These are phyloP conservation scores for Ypsolopha scabrella DNA, from an alignment of 2,888 invertebrate genomes.

Conservation along the genomic window DNA sequence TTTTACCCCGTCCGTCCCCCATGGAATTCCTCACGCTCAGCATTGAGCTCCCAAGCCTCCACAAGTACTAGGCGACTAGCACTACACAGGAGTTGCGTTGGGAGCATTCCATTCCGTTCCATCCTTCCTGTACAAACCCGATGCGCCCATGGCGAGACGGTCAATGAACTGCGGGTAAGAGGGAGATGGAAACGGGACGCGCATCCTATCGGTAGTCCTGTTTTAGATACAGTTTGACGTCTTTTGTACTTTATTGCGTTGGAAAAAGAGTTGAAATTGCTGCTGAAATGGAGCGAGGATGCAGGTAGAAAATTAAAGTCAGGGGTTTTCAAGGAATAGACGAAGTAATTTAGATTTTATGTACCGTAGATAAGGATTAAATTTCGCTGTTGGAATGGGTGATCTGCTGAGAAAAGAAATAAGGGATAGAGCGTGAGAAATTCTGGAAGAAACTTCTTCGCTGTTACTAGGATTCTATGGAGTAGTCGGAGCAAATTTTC, in stretches of 20 bases:
- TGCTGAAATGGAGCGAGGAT: not conserved
- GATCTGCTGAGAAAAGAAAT: conserved; percentile 39
- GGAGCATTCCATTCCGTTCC: conserved; percentile 38
- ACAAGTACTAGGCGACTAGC: conserved; percentile 48
- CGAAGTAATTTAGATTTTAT: conserved; percentile 16
- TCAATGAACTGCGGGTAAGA: conserved; percentile 39
- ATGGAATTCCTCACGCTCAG: conserved; percentile 12
- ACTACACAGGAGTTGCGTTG: conserved; percentile 23
- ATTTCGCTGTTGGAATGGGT: conserved; percentile 16
- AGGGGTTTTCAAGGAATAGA: conserved; percentile 17
- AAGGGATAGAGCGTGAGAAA: conserved; percentile 63
- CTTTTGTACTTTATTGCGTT: not conserved
- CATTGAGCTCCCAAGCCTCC: conserved; percentile 37
- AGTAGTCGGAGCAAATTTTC: conserved; percentile 28
- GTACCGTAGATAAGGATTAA: conserved; percentile 10
- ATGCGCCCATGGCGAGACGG: conserved; percentile 31
- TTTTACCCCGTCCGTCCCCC: not conserved
- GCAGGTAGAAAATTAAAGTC: conserved; percentile 18
- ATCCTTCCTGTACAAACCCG: conserved; percentile 25
- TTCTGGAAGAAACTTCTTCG: conserved; percentile 67
- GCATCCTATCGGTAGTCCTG: conserved; percentile 11
- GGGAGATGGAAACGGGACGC: conserved; percentile 50
- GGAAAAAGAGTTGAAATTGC: not conserved
- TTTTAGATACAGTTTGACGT: not conserved
- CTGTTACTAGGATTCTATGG: conserved; percentile 48